phyloP scores from a whole-genome alignment of 2,888 invertebrate species.

The Ryuthela nishihirai region DNA sequence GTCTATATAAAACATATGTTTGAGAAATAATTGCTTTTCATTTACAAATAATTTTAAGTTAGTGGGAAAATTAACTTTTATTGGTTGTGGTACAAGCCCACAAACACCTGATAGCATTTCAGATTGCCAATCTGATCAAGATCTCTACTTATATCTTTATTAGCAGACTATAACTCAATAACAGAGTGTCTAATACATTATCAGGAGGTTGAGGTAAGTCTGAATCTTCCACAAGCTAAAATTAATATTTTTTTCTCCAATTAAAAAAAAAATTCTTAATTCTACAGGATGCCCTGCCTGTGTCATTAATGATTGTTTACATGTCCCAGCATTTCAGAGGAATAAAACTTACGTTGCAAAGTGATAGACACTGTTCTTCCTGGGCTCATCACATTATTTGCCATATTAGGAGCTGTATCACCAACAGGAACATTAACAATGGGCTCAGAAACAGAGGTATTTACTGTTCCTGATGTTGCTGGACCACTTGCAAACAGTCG shows the following conservation, averaged over 20 bases:
- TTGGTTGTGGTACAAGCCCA: too few relatives aligned
- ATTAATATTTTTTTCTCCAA: neutral
- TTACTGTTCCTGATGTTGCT: slow-evolving; percentile 10
- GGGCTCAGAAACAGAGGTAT: neutral
- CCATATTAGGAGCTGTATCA: slow-evolving; percentile 12
- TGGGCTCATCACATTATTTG: slow-evolving; percentile 23
- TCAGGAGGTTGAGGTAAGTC: too few relatives aligned
- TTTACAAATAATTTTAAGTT: too few relatives aligned
- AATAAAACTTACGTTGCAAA: slow-evolving; percentile 26
- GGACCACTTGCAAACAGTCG: slow-evolving; percentile 46
- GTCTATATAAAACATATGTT: too few relatives aligned
- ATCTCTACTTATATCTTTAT: too few relatives aligned
- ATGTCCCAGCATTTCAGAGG: too few relatives aligned
- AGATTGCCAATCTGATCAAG: too few relatives aligned
- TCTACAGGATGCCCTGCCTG: neutral
- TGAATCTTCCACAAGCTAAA: neutral
- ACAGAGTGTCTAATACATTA: too few relatives aligned
- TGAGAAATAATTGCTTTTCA: too few relatives aligned
- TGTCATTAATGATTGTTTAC: neutral
- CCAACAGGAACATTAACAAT: neutral
- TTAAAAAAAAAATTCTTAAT: neutral
- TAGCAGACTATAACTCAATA: too few relatives aligned
- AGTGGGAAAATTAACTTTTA: too few relatives aligned
- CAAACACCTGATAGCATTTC: too few relatives aligned
- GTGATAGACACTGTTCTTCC: slow-evolving; percentile 30